These are phyloP conservation scores for Byasa hedistus DNA, from an alignment of 2,888 invertebrate genomes.

Conservation along the genomic window DNA sequence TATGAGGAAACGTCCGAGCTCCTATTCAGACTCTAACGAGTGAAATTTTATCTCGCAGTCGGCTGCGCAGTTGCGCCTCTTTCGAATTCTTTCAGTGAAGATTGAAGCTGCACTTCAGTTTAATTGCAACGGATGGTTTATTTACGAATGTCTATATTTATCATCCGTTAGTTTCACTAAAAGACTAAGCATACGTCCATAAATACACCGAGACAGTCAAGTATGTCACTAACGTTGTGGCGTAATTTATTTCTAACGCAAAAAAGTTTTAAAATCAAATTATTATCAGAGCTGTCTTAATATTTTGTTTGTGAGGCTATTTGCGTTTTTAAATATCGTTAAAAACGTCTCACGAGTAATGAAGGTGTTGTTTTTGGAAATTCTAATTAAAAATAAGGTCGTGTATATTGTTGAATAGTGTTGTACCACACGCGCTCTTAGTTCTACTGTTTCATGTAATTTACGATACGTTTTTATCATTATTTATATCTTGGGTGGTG, in stretches of 20 bases:
- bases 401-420: conserved; percentile 26
- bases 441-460: conserved; percentile 11
- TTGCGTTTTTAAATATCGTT: not conserved
- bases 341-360: not conserved
- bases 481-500: conserved; percentile 25
- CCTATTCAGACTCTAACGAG: conserved; percentile 39
- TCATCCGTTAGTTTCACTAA: conserved; percentile 45
- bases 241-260: conserved; percentile 24
- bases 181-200: conserved; percentile 49
- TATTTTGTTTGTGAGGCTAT: not conserved
- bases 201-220: conserved; percentile 61
- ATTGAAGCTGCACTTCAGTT: conserved; percentile 35
- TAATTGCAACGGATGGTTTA: conserved; percentile 53
- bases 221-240: conserved; percentile 57
- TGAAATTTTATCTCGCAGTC: conserved; percentile 35
- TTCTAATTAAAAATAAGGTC: conserved; percentile 54
- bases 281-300: not conserved
- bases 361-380: conserved; percentile 57
- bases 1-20: conserved; percentile 41
- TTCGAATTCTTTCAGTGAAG: conserved; percentile 15
- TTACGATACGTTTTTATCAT: conserved; percentile 29
- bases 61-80: conserved; percentile 5
- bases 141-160: conserved; percentile 53
- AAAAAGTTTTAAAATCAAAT: not conserved
- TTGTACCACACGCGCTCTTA: conserved; percentile 6